Percentiles rank a stretch among this genome's conserved stretches.
phyloP scores from a whole-genome alignment of 2,888 invertebrate genomes.

The Bellardia bayeri region DNA sequence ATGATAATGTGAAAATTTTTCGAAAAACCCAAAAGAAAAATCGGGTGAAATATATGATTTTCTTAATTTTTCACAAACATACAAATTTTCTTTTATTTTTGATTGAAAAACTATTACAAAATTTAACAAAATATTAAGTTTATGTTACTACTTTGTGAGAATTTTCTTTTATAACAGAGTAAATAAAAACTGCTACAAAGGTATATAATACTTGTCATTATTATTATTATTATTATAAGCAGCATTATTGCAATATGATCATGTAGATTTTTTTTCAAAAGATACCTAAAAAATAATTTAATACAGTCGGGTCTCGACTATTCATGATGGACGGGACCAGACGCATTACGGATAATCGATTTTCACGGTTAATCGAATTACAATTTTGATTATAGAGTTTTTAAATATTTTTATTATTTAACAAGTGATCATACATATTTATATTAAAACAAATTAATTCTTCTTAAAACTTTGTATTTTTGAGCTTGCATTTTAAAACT shows the following conservation, averaged over 20 bases:
- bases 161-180: not conserved
- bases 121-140: conserved; percentile 4
- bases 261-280: conserved; percentile 35
- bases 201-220: conserved; percentile 33
- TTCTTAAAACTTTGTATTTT: too few species aligned
- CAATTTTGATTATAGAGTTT: too few species aligned
- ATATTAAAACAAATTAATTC: too few species aligned
- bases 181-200: conserved; percentile 10
- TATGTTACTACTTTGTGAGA: not conserved
- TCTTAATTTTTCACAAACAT: not conserved
- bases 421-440: too few species aligned
- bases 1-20: conserved; percentile 9
- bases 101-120: conserved; percentile 32
- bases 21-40: conserved; percentile 2
- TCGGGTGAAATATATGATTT: conserved; percentile 52
- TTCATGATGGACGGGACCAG: too few species aligned
- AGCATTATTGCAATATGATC: conserved; percentile 36
- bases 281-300: not conserved
- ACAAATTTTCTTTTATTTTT: not conserved
- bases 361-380: too few species aligned
- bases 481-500: too few species aligned
- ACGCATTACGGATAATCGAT: too few species aligned
- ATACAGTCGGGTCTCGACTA: too few species aligned
- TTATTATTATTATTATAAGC: not conserved
- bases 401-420: too few species aligned